A percentile compares a stretch with the other conserved stretches of the same genome.
phyloP scores from a whole-genome alignment of 1,140 invertebrate genomes.

The Drosophila punjabiensis region DNA sequence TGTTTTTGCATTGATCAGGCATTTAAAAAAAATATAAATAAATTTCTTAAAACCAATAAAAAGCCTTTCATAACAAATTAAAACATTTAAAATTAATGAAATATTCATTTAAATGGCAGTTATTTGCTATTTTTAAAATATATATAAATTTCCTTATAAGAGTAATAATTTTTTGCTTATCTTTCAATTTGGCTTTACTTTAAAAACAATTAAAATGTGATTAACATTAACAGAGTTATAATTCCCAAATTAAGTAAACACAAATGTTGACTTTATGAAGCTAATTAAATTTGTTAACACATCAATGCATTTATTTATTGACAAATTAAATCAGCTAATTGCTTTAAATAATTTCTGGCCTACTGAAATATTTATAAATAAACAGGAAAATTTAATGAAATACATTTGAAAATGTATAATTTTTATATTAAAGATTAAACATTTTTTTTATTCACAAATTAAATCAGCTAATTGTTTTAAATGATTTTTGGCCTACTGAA shows the following conservation, averaged over 20 bases:
- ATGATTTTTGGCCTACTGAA: not conserved
- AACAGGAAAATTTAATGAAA: no score
- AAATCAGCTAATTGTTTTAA: not conserved
- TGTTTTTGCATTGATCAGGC: not conserved
- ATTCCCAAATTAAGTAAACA: not conserved
- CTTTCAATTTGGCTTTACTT: not conserved
- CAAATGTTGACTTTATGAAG: not conserved
- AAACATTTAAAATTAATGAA: no score
- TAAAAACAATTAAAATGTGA: conserved; percentile 3
- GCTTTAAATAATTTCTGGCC: not conserved
- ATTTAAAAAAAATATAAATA: not conserved
- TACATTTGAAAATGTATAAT: no score
- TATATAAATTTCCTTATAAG: not conserved
- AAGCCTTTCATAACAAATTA: not conserved
- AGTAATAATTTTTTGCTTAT: not conserved
- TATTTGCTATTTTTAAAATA: no score
- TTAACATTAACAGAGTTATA: conserved; percentile 2
- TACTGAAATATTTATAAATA: not conserved
- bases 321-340: not conserved
- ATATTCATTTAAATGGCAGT: not conserved
- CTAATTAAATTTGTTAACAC: not conserved
- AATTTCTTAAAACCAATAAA: not conserved
- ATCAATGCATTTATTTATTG: not conserved
- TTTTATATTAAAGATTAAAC: no score
- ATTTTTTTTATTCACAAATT: no score